A percentile compares a stretch with the other conserved stretches of the same genome.
phyloP scores from a whole-genome alignment of 2,888 invertebrate species.

The Drosophila kanekoi region DNA sequence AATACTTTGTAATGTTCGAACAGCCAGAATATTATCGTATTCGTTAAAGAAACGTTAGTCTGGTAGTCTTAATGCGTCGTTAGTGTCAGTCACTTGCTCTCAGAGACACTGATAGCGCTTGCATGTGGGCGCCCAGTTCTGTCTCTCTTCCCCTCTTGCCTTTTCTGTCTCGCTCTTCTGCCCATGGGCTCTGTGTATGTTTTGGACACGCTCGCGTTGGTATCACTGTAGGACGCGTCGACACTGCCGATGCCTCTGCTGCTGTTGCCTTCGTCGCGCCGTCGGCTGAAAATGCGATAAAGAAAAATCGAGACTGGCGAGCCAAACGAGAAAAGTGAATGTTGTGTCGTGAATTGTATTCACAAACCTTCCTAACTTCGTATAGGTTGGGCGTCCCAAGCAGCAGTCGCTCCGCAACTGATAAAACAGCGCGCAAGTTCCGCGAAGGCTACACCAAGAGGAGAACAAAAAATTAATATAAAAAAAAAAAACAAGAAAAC shows the following conservation, averaged over 20 bases:
- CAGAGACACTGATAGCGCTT: constrained; percentile 8
- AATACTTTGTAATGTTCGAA: background rate
- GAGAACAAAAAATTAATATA: constrained; percentile 36
- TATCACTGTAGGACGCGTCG: constrained; percentile 53
- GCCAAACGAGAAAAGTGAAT: constrained; percentile 81
- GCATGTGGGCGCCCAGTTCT: constrained; percentile 7
- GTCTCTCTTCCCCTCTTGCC: background rate
- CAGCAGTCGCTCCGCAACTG: constrained; percentile 59
- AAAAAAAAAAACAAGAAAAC: constrained; percentile 4
- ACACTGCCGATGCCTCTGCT: constrained; percentile 24
- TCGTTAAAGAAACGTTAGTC: constrained; percentile 15
- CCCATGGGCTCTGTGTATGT: constrained; percentile 24
- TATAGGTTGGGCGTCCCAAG: constrained; percentile 79
- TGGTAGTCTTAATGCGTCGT: constrained; percentile 8
- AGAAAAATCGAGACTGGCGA: constrained; percentile 74
- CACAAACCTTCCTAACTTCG: constrained; percentile 83
- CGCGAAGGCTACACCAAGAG: constrained; percentile 34
- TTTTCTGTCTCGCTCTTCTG: background rate
- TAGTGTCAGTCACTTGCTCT: constrained; percentile 15
- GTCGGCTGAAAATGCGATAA: constrained; percentile 75
- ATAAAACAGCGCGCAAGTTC: constrained; percentile 40
- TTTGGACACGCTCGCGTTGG: constrained; percentile 48
- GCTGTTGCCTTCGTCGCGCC: constrained; percentile 18
- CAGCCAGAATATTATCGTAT: constrained; percentile 1
- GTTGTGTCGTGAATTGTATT: constrained; percentile 74